Conservation (phyloP, 2,888 invertebrate species). For the Lasioglossum villosulum region DNA sequence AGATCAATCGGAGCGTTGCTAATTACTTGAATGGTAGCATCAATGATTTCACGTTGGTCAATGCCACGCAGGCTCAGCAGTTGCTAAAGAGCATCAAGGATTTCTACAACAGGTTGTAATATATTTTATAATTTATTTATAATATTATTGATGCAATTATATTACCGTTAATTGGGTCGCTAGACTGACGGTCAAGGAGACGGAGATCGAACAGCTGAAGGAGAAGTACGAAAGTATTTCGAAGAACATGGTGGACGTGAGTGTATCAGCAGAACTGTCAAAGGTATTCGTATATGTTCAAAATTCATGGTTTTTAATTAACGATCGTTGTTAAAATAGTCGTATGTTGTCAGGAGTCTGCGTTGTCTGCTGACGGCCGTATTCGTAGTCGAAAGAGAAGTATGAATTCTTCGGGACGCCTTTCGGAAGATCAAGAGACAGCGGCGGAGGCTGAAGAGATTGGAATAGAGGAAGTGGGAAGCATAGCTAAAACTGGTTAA, state of each 20-base stretch:
- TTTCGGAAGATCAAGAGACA: not conserved
- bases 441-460: not conserved
- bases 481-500: not conserved
- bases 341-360: slow-evolving; percentile 1
- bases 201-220: slow-evolving; percentile 46
- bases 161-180: not conserved
- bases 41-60: slow-evolving; percentile 81
- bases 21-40: slow-evolving; percentile 81
- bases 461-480: slow-evolving; percentile 32
- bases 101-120: slow-evolving; percentile 73
- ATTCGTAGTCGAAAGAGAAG: not conserved
- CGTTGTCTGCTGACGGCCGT: not conserved
- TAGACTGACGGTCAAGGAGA: slow-evolving; percentile 51
- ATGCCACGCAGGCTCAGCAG: slow-evolving; percentile 80
- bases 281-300: slow-evolving; percentile 20
- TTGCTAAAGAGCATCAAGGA: slow-evolving; percentile 81
- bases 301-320: not conserved
- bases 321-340: not conserved
- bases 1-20: slow-evolving; percentile 79
- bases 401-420: not conserved
- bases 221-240: slow-evolving; percentile 45
- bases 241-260: not conserved
- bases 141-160: not conserved
- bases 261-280: not conserved
- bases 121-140: not conserved